Base-by-base conservation (phyloP, 2,888 invertebrate species). In the Empis livida region DNA sequence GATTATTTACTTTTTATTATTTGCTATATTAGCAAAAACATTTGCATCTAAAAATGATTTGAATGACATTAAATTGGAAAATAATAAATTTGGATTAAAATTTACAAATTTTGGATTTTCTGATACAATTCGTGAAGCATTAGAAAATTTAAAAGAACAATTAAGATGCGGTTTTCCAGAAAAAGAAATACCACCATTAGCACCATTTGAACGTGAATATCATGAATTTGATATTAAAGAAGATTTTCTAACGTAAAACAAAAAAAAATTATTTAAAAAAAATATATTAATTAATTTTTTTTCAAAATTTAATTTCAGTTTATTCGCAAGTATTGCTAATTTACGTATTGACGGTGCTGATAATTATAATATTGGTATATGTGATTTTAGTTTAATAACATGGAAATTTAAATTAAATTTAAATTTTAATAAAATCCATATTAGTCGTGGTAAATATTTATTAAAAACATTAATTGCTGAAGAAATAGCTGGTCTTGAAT, bases 161-260 rank as follows among this genome's bases (percentile, higher is more conserved):
- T 44, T 52, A 44, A 46, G 49, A 47, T 50, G 50, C 17, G 52
- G 52, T 10, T 49, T 52, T n/a, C 52, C 52, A 8, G 50, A 50
- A 11, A 11, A 15, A 5, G 44, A 42, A 17, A 15, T 52, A 14
- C 50, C 50, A 10, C 47, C 49, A 30, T 43, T 52, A 42, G 49
- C 47, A 3, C 52, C 52, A 17, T 41, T 41, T 10, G 14, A 41
- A 41, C 41, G 4, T 14, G 41, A 41, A 10, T 41, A 23, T 13
- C 3, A 41, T 9, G 23, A 14, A 9, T 6, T 41, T 27, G 14
- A 41, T n/a, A 13, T 41, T 1, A 14, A 27, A 2, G 20, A 41
- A 20, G 23, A 20, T 9, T n/a, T 41, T 23, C 10, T 41, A n/a
- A 23, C 23, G 41, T 41, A 41, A 41, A 20, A 14, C 9, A 17